Evolutionary conservation across 2,888 invertebrate species (phyloP), one percentile per base, ranked within the genome.

Genomic region (Bursaphelenchus okinawaensis): DNA sequence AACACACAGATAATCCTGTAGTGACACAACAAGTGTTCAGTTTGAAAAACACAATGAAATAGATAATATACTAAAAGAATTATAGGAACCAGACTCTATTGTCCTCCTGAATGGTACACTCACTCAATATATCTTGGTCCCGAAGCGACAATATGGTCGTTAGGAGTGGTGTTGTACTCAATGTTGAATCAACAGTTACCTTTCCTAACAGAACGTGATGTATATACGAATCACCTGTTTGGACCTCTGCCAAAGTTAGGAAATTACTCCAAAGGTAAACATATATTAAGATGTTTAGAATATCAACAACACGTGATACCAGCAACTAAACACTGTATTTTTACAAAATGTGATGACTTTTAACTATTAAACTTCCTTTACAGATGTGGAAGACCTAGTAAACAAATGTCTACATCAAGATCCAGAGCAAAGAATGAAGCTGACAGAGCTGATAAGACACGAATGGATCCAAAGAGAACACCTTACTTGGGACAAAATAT

Each of bases 91-190:
- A 16, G 57, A 26, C 19, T 62, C 8, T 80, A 80, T 63, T 78
- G 77, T 65, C 79, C 80, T 16, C 80, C 80, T 19, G 80, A 80
- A 68, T 80, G 79, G 79, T 81, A 80, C 67, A 68, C 78, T 7
- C 77, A 78, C 65, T 76, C 77, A 26, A 65, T 80, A 24, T 80
- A 80, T 67, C 65, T 80, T 54, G 80, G 80, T 50, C 68, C 71
- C 57, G 80, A 80, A 68, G 80, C 80, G 7, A 75, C 80, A 22
- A 79, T 80, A 50, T 80, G 80, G 80, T 79, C 78, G 8, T 67
- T 80, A 57, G 80, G 80, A 27, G 77, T 80, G 26, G 71, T 80
- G 16, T 65, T 80, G 27, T 80, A 79, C 70, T 78, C 77, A 61
- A 73, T 77, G 57, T 69, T 80, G 20, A 80, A 80, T 50, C 80